Conservation (phyloP, 92 coral and sea anemone genomes). For the Siderastrea radians region DNA sequence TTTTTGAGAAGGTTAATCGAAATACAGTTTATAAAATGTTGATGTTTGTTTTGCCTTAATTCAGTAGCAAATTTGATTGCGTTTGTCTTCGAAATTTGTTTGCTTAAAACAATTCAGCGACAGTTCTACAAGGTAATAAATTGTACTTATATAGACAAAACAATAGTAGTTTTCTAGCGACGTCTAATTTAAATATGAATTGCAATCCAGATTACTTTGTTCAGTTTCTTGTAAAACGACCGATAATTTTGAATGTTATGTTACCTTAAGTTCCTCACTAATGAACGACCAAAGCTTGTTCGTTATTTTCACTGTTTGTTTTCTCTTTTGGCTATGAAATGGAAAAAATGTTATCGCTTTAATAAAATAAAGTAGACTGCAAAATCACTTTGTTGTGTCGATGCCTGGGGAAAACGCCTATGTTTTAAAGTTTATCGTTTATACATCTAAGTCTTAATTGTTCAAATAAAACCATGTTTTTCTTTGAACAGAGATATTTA, state of each 20-base stretch:
- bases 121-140: not conserved
- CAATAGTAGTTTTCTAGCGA: not conserved
- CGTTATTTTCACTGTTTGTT: not conserved
- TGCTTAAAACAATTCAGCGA: not conserved
- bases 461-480: not conserved
- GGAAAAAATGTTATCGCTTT: not conserved
- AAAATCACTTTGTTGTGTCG: not conserved
- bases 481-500: not conserved
- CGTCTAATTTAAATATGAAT: not conserved
- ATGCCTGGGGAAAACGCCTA: not conserved
- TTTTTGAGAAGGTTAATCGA: too few species aligned
- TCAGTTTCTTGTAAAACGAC: not conserved
- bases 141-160: not conserved
- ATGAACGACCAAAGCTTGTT: not conserved
- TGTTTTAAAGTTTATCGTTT: not conserved
- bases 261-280: not conserved
- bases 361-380: not conserved
- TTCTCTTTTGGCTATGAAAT: not conserved
- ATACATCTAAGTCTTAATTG: not conserved
- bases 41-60: not conserved
- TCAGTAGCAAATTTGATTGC: constrained; percentile 1
- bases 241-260: not conserved
- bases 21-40: not conserved
- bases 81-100: constrained; percentile 4
- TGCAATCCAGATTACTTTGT: not conserved